Evolutionary conservation across 2,113 vertebrate genomes (phyloP).

Genomic region (Mus musculus): GRCm39 chr13:21652501-21653000

Average conservation of each 20-base stretch:
- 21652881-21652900: neutral
- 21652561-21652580: slow-evolving; percentile 59
- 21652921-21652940: neutral
- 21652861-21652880: neutral
- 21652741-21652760: neutral
- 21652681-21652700: neutral
- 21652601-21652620: slow-evolving; percentile 63
- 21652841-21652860: neutral
- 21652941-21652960: neutral
- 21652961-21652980: neutral
- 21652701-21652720: neutral
- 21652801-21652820: neutral
- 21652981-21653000: neutral
- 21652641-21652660: neutral
- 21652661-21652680: neutral
- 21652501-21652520: neutral
- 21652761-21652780: fast-evolving
- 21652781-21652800: neutral
- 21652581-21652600: slow-evolving; percentile 73
- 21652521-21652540: slow-evolving; percentile 11
- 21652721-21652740: neutral
- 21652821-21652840: fast-evolving
- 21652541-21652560: slow-evolving; percentile 34
- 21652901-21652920: neutral
- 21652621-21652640: neutral